A percentile compares a stretch with the other conserved stretches of the same genome.
Evolutionary conservation across 2,113 vertebrate genomes (phyloP).

Genomic region (Brienomyrus longianalis): DNA sequence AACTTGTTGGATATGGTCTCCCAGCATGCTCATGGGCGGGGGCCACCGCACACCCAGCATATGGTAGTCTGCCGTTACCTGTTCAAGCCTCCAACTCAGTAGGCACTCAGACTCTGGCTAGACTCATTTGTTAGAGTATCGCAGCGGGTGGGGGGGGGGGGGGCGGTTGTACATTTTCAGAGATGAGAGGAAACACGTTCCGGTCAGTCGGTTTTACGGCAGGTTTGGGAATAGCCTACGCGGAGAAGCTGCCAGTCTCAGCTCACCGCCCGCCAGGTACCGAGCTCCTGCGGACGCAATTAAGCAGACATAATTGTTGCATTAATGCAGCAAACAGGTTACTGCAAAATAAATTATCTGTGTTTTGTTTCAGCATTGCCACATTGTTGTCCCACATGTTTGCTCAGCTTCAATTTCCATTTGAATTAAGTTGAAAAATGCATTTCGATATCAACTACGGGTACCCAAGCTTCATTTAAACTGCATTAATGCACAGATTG

Average conservation of each 20-base stretch:
- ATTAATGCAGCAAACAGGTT: conserved; percentile 58
- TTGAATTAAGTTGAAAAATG: neutral
- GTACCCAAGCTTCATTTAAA: neutral
- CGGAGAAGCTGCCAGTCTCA: conserved; percentile 26
- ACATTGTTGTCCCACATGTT: neutral
- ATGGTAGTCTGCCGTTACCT: neutral
- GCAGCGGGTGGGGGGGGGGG: neutral
- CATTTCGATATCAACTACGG: neutral
- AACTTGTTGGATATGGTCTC: neutral
- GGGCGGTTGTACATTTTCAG: conserved; percentile 9
- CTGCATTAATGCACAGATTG: neutral
- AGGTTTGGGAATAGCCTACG: conserved; percentile 23
- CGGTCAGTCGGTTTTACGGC: conserved; percentile 16
- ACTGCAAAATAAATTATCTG: conserved; percentile 57
- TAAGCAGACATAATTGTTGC: conserved; percentile 53
- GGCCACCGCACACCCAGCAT: neutral
- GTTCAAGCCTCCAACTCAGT: neutral
- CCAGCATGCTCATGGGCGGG: neutral
- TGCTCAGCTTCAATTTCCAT: neutral
- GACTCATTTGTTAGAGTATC: neutral
- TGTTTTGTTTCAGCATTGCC: conserved; percentile 31
- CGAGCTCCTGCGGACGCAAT: conserved; percentile 46
- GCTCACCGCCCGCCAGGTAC: conserved; percentile 33
- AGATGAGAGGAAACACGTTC: conserved; percentile 17
- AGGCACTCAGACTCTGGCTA: neutral